A percentile compares a stretch with the other conserved stretches of the same genome.
Conservation (phyloP, 37 sponge, comb jelly and placozoan genomes). For the Beroe forskalii region DNA sequence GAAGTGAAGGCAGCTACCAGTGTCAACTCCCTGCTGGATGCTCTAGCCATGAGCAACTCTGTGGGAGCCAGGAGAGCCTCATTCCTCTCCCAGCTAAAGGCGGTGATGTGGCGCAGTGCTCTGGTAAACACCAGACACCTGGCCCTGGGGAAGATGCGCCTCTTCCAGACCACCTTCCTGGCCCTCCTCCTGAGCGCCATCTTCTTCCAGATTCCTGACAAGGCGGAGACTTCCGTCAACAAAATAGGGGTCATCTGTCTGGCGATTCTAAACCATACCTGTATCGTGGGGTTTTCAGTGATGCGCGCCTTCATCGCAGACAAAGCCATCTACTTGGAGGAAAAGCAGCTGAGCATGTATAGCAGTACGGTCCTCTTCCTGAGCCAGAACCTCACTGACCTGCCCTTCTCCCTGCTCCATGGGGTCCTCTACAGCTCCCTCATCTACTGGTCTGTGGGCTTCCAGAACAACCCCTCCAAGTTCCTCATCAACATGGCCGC, state of each 20-base stretch:
- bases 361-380: conserved; percentile 5
- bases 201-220: conserved; percentile 62
- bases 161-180: conserved; percentile 27
- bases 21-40: conserved; percentile 37
- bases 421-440: conserved; percentile 22
- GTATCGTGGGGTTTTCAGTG: conserved; percentile 57
- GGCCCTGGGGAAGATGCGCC: conserved; percentile 16
- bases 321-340: conserved; percentile 18
- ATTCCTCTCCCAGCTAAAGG: background rate
- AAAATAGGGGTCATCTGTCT: conserved; percentile 48
- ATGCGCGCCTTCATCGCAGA: conserved; percentile 30
- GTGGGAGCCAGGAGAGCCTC: background rate
- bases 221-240: conserved; percentile 19
- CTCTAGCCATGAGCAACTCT: background rate
- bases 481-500: background rate
- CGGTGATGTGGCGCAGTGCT: conserved; percentile 49
- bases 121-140: conserved; percentile 25
- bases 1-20: background rate
- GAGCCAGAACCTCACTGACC: conserved; percentile 6
- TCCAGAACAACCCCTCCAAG: background rate
- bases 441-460: conserved; percentile 59
- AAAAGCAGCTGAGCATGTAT: conserved; percentile 42
- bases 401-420: conserved; percentile 3
- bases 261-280: conserved; percentile 57
- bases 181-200: conserved; percentile 13